Evolutionary conservation across 2,113 vertebrate genomes (phyloP).

Genomic region (Pungitius pungitius): DNA sequence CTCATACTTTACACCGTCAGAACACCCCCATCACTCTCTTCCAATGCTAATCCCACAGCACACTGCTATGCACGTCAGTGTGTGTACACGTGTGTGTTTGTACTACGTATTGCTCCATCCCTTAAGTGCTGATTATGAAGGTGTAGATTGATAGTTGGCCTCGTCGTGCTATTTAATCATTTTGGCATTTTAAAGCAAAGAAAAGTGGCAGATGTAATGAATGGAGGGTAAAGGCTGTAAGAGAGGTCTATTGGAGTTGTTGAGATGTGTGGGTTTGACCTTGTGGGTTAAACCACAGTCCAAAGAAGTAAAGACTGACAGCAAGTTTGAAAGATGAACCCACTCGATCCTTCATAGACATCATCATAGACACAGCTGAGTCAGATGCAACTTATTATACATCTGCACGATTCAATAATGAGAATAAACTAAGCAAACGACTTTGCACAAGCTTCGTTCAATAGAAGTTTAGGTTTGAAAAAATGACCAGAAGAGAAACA

Average conservation of each 20-base stretch:
- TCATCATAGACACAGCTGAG: background rate
- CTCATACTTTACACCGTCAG: conserved; percentile 64
- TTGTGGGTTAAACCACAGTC: background rate
- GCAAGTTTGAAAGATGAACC: background rate
- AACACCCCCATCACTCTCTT: conserved; percentile 65
- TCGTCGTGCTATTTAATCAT: conserved; percentile 71
- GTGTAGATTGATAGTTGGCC: conserved; percentile 74
- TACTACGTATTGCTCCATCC: conserved; percentile 55
- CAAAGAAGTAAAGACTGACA: background rate
- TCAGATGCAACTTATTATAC: background rate
- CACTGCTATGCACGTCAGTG: conserved; percentile 21
- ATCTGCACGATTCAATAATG: background rate
- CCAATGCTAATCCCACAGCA: conserved; percentile 39
- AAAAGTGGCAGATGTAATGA: conserved; percentile 72
- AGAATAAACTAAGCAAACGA: background rate
- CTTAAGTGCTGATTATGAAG: conserved; percentile 76
- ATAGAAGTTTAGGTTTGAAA: no score
- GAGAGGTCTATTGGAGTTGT: background rate
- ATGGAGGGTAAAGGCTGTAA: conserved; percentile 9
- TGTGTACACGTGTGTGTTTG: conserved; percentile 28
- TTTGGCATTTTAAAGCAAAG: conserved; percentile 66
- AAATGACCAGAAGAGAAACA: no score
- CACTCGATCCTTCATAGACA: no score
- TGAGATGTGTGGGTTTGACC: background rate
- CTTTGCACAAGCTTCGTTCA: background rate